Evolutionary conservation across 1,140 invertebrate species (phyloP), one percentile per base, ranked within the genome.

Genomic region (Doryteuthis pealeii): DNA sequence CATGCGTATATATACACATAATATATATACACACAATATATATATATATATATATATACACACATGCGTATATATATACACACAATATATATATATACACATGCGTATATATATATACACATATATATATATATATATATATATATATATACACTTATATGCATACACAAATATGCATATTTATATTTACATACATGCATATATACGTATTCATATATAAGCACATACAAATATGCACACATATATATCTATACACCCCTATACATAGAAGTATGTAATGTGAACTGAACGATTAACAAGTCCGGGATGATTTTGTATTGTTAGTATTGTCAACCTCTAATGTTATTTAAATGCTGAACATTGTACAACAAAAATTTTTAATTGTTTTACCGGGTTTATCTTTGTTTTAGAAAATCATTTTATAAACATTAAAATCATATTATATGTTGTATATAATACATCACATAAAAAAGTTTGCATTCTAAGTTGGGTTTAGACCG

Each of bases 41-140:
- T 58, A 28, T 28, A 58, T 58, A 58, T 58, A 58, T 58, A 28
- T 28, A n/a, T 58, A 58, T n/a, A n/a, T n/a, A 58, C 26, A 28
- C 15, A 28, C 4, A n/a, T 18, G 15, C 15, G 15, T 58, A 58
- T 58, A 58, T 58, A 28, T 58, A 58, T 58, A 58, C 15, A 58
- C 54, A 58, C 15, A 5, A 40, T 40, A 58, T 28, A 58, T 28
- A 58, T 58, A 58, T 58, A 28, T 58, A 28, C 15, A 58, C 26
- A 28, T 58, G 15, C 15, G 15, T 58, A 28, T 28, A 58, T 58
- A 58, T 28, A 58, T 58, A 58, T 58, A 58, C 15, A 58, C 26
- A 58, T 58, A 49, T 58, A 58, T 58, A 58, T 58, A 58, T 58
- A 58, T 58, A 58, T 58, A 58, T 58, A n/a, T 28, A 58, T 58